Percentiles rank a stretch among this genome's conserved stretches.
Conservation (phyloP, 2,113 vertebrate genomes). For the Rana temporaria region DNA sequence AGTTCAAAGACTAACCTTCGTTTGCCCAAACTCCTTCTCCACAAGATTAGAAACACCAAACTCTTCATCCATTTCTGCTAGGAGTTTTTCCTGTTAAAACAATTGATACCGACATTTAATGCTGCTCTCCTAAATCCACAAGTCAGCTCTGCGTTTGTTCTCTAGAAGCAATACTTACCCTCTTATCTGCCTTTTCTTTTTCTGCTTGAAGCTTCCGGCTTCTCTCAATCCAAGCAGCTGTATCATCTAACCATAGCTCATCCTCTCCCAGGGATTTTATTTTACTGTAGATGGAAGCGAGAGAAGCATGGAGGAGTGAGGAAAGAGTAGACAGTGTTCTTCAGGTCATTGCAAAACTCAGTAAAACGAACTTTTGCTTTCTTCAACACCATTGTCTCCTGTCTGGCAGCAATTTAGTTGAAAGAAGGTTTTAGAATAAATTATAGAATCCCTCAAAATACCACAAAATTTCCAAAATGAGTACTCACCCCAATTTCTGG, state of each 20-base stretch:
- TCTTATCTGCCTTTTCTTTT: slow-evolving; percentile 90
- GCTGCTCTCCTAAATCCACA: no score
- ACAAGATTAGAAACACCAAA: slow-evolving; percentile 90
- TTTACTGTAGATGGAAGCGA: slow-evolving; percentile 71
- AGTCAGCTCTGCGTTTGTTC: no score
- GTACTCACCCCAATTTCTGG: slow-evolving; percentile 81
- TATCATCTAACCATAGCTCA: slow-evolving; percentile 89
- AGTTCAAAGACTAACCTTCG: slow-evolving; percentile 54
- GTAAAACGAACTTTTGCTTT: neutral
- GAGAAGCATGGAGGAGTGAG: neutral
- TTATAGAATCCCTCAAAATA: neutral
- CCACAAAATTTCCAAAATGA: neutral
- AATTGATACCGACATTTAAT: neutral
- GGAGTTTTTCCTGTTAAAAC: slow-evolving; percentile 76
- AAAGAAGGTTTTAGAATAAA: neutral
- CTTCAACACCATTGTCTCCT: neutral
- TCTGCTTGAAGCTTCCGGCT: slow-evolving; percentile 85
- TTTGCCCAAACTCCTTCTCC: slow-evolving; percentile 86
- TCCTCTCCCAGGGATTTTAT: slow-evolving; percentile 87
- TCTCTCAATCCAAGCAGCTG: slow-evolving; percentile 86
- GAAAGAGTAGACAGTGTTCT: neutral
- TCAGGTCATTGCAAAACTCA: neutral
- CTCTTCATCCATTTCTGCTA: slow-evolving; percentile 94
- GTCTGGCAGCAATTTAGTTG: neutral
- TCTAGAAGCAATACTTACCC: slow-evolving; percentile 69